Conservation (phyloP, 2,888 invertebrate genomes). For the Acanthosepion esculentum region DNA sequence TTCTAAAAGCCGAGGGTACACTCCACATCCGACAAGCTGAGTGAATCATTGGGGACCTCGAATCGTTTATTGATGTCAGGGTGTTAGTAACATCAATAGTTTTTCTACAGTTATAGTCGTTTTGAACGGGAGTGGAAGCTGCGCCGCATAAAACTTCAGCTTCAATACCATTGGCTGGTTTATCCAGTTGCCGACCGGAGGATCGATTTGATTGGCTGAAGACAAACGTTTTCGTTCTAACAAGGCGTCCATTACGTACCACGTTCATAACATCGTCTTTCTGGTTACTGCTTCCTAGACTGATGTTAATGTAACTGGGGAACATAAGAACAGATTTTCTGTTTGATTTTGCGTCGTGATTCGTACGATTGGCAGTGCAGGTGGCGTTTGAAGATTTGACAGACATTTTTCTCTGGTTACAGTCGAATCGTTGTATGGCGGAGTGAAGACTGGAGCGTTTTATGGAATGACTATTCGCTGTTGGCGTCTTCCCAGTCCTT, state of each 20-base stretch:
- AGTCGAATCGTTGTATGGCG: not conserved
- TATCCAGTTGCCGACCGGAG: not conserved
- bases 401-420: not conserved
- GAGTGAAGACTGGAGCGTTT: not conserved
- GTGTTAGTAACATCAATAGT: not conserved
- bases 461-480: not conserved
- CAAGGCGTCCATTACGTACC: not conserved
- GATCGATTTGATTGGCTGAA: not conserved
- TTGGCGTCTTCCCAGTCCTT: not conserved
- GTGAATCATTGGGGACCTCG: not conserved
- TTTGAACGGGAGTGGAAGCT: not conserved
- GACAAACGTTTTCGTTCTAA: not conserved
- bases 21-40: not conserved
- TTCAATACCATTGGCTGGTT: not conserved
- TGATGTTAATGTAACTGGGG: not conserved
- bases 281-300: not conserved
- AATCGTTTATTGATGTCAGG: not conserved
- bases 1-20: not conserved
- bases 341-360: not conserved
- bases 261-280: not conserved
- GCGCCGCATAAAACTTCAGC: not conserved
- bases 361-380: not conserved
- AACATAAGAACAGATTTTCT: not conserved
- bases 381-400: not conserved
- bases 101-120: not conserved